Evolutionary conservation across 1,140 invertebrate species (phyloP).

Genomic region (Drosophila willistoni): DNA sequence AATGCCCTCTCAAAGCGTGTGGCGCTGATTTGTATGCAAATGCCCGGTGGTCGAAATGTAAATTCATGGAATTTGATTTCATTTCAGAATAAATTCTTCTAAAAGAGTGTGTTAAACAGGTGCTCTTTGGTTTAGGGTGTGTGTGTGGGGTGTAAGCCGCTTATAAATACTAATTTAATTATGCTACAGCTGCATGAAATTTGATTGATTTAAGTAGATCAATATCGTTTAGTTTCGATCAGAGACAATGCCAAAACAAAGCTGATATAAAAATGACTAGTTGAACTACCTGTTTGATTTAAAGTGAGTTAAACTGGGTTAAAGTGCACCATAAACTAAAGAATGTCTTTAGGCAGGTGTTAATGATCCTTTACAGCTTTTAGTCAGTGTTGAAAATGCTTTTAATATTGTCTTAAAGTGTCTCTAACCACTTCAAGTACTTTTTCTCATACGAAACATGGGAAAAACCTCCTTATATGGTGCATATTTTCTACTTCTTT

Average conservation of each 20-base stretch:
- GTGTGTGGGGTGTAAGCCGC: conserved; percentile 52
- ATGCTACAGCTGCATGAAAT: conserved; percentile 22
- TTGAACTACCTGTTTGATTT: no score
- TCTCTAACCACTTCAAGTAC: no score
- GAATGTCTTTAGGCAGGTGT: no score
- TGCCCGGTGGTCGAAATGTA: conserved; percentile 36
- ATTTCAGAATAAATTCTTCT: neutral
- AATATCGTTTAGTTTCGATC: neutral
- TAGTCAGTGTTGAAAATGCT: no score
- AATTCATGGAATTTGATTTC: conserved; percentile 66
- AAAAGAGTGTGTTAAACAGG: conserved; percentile 33
- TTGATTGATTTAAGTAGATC: conserved; percentile 1
- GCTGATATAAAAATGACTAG: neutral
- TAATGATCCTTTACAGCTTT: no score
- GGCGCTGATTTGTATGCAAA: conserved; percentile 75
- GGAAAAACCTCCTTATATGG: no score
- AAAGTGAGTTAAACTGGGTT: no score
- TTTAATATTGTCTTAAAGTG: no score
- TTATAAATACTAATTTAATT: conserved; percentile 69
- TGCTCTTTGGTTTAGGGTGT: conserved; percentile 12
- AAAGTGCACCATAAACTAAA: no score
- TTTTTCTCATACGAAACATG: no score
- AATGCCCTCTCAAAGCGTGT: neutral
- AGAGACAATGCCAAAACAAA: neutral
- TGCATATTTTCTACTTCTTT: neutral